Conservation (phyloP, 2,888 invertebrate genomes). For the Malacosoma neustria region DNA sequence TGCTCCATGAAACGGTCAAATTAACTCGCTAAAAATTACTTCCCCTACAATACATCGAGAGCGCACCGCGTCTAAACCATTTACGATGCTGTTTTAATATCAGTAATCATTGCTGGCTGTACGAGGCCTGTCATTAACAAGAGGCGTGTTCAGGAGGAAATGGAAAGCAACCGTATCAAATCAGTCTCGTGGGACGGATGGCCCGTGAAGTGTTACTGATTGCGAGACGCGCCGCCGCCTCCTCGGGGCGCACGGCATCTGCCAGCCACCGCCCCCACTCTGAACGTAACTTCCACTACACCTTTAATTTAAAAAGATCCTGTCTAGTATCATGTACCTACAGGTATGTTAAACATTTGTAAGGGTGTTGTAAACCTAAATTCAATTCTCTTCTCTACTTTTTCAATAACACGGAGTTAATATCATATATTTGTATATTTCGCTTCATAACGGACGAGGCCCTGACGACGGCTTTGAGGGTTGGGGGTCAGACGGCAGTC, state of each 20-base stretch:
- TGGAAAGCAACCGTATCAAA: conserved; percentile 8
- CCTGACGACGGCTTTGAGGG: too few relatives aligned
- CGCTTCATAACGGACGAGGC: too few relatives aligned
- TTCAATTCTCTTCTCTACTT: too few relatives aligned
- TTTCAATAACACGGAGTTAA: too few relatives aligned
- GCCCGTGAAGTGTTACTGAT: conserved; percentile 15
- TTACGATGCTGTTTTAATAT: not conserved
- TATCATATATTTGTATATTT: too few relatives aligned
- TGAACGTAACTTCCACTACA: too few relatives aligned
- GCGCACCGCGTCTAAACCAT: not conserved
- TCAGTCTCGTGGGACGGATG: conserved; percentile 13
- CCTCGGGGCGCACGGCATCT: not conserved
- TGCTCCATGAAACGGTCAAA: not conserved
- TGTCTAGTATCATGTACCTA: too few relatives aligned
- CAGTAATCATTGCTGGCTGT: not conserved
- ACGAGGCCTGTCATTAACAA: not conserved
- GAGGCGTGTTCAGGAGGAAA: not conserved
- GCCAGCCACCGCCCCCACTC: not conserved
- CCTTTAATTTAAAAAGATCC: too few relatives aligned
- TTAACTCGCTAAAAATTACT: not conserved
- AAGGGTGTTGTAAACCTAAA: too few relatives aligned
- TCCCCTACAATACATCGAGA: not conserved
- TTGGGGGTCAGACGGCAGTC: too few relatives aligned
- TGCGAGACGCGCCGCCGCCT: too few relatives aligned
- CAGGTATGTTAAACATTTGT: too few relatives aligned